Conservation (phyloP, 2,113 vertebrate genomes). For the Phyllopteryx taeniolatus region DNA sequence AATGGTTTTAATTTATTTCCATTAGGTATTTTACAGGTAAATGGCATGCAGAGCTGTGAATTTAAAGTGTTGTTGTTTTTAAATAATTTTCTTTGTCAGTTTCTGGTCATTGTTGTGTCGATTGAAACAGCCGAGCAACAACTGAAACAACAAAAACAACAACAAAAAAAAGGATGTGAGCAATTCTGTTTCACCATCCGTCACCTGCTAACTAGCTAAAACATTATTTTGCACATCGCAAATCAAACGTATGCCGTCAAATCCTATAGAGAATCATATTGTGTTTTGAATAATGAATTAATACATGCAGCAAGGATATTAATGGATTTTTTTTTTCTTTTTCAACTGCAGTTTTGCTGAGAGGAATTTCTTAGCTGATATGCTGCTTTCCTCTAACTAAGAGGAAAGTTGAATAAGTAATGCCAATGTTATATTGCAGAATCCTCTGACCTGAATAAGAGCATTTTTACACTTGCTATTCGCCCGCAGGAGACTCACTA, state of each 20-base stretch:
- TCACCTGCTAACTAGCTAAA: background rate
- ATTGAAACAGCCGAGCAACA: background rate
- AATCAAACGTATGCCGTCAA: background rate
- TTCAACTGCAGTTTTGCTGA: conserved; percentile 2
- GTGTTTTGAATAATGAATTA: conserved; percentile 4
- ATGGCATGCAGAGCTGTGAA: no score
- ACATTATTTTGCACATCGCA: background rate
- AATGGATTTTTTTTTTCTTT: background rate
- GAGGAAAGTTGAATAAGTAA: conserved; percentile 26
- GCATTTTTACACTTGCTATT: conserved; percentile 48
- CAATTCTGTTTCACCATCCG: background rate
- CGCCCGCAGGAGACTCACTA: conserved; percentile 25
- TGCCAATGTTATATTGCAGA: conserved; percentile 45
- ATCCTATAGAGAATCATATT: background rate
- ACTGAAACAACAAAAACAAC: background rate
- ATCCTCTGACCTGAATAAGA: conserved; percentile 59
- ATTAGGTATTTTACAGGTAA: no score
- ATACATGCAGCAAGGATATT: background rate
- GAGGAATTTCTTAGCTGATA: conserved; percentile 3
- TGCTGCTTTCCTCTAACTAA: conserved; percentile 20
- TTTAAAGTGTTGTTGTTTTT: no score
- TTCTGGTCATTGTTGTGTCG: no score
- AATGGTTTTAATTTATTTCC: no score
- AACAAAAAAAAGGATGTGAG: background rate
- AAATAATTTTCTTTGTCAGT: no score